phyloP scores from a whole-genome alignment of 2,888 invertebrate species.

The Hirtodrosophila duncani region DNA sequence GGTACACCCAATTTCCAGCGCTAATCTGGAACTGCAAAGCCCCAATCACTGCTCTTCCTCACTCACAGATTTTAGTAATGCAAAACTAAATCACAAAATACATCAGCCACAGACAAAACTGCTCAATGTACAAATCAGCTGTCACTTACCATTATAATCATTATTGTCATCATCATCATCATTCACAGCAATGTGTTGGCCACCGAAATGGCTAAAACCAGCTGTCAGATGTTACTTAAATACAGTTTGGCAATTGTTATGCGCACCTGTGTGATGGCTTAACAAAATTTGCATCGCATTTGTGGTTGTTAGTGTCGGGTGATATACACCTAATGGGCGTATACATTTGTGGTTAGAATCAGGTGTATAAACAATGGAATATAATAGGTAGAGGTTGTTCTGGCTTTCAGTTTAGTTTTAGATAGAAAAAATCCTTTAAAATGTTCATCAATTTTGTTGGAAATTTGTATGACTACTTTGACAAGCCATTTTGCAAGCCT shows the following conservation, averaged over 20 bases:
- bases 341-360: too few species aligned
- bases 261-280: constrained; percentile 17
- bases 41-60: background rate
- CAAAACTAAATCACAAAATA: constrained; percentile 22
- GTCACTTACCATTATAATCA: constrained; percentile 2
- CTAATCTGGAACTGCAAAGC: background rate
- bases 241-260: constrained; percentile 43
- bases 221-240: constrained; percentile 35
- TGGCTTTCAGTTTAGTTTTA: too few species aligned
- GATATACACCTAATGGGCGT: background rate
- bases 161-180: too few species aligned
- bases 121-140: constrained; percentile 16
- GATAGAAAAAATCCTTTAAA: too few species aligned
- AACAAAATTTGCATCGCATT: constrained; percentile 40
- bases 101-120: constrained; percentile 23
- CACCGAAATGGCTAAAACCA: too few species aligned
- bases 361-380: too few species aligned
- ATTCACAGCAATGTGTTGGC: too few species aligned
- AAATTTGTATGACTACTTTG: too few species aligned
- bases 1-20: background rate
- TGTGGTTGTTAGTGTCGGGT: constrained; percentile 34
- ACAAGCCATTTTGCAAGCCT: too few species aligned
- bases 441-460: too few species aligned
- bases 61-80: constrained; percentile 10
- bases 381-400: too few species aligned